Base-by-base conservation (phyloP, 1,140 invertebrate species). In the Pseudomyrmex flavicornis region DNA sequence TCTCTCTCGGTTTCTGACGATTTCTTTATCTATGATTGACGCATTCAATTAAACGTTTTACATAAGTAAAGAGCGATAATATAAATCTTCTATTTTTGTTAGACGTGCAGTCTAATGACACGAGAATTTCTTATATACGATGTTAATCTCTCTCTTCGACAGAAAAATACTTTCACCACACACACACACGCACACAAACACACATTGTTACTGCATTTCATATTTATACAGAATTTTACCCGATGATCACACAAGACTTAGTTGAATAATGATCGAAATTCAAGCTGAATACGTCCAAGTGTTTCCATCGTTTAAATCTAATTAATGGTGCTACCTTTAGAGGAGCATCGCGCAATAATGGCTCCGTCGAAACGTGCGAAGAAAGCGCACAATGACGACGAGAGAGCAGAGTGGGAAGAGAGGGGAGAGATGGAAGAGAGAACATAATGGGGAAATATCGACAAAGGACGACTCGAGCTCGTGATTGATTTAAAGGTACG, bases 301-400 rank as follows among this genome's bases (percentile, higher is more conserved):
- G 79, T 59, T 50, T 48, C 26, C 61, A 69, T 66, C 26, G 50
- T 84, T 84, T 69, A 79, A 70, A 15, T 63, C 58, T 87, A 88
- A 88, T 83, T 84, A 87, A 87, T 59, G 74, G 10, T 50, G 20
- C 9, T 10, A 44, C 22, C 48, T 46, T 74, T 17, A 15, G n/a
- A 65, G 56, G 63, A 70, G 15, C 66, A 52, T 48, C 20, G 48
- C 9, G 86, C 48, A 87, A 86, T 82, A 85, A 65, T 46, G 66
- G 17, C 26, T 26, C 52, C 52, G 20, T 48, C 22, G 77, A 15
- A 35, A 54, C 44, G 74, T 9, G 44, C 46, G 59, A 61, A 66
- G 35, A 35, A 72, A 52, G 22, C 46, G 59, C 70, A 56, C 20
- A 76, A 66, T 52, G 58, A 77, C 26, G 61, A 17, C n/a, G 35